A percentile compares a stretch with the other conserved stretches of the same genome.
These are phyloP conservation scores for Psococerastis gibbosa DNA, from an alignment of 2,888 invertebrate species.

Conservation along the genomic window DNA sequence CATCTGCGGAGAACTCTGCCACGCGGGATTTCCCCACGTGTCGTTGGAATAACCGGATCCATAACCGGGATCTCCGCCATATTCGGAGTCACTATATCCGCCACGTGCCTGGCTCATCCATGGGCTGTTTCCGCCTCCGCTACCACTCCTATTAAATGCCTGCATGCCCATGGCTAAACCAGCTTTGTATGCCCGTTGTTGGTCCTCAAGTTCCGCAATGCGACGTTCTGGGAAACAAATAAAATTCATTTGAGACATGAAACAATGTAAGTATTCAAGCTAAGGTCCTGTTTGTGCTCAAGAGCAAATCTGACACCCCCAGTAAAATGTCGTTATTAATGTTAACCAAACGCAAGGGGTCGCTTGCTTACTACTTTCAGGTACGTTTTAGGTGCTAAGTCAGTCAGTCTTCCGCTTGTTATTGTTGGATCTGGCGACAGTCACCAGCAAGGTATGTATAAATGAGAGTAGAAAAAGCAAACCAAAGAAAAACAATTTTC, in stretches of 20 bases:
- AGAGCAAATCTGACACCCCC: too few species aligned
- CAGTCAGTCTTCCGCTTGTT: too few species aligned
- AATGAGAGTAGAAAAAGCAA: too few species aligned
- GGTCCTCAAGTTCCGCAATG: background rate
- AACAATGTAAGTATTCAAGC: too few species aligned
- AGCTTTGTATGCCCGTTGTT: background rate
- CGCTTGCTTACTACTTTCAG: too few species aligned
- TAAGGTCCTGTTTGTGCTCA: too few species aligned
- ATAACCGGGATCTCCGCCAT: background rate
- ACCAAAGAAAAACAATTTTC: too few species aligned
- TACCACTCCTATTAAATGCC: background rate
- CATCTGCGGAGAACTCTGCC: background rate
- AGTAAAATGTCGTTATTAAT: too few species aligned
- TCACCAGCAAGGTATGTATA: too few species aligned
- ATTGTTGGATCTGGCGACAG: too few species aligned
- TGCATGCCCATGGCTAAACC: background rate
- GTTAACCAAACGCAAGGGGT: too few species aligned
- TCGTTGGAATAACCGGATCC: background rate
- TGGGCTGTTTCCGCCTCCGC: background rate
- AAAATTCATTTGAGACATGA: background rate
- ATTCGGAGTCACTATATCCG: background rate
- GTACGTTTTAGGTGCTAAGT: too few species aligned
- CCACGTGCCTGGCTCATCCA: background rate
- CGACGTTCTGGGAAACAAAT: background rate
- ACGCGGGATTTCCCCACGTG: background rate